Percentiles rank a stretch among this genome's conserved stretches.
These are phyloP conservation scores for Glyptemys insculpta DNA, from an alignment of 2,797 vertebrate species.

Conservation along the genomic window DNA sequence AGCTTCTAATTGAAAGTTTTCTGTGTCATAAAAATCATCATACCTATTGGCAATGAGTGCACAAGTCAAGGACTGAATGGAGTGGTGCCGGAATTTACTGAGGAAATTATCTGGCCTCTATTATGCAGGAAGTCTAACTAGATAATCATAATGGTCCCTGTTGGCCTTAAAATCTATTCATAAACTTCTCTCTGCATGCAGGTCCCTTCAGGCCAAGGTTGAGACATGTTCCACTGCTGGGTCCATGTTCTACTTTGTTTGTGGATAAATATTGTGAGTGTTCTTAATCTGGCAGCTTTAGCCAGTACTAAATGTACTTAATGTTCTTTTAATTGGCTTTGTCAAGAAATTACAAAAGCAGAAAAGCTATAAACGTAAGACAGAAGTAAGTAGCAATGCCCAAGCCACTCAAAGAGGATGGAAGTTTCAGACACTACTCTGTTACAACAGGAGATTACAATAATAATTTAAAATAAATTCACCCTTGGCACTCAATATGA, in stretches of 20 bases:
- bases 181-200: neutral
- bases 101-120: neutral
- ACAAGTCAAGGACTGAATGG: neutral
- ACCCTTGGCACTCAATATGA: neutral
- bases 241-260: conserved; percentile 19
- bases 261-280: conserved; percentile 48
- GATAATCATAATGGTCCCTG: neutral
- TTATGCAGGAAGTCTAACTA: neutral
- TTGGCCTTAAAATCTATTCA: neutral
- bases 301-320: conserved; percentile 1
- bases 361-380: neutral
- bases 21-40: neutral
- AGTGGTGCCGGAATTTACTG: neutral
- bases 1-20: neutral
- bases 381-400: neutral
- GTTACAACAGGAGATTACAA: neutral
- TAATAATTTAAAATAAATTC: neutral
- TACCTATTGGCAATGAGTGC: neutral
- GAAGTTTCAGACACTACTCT: neutral
- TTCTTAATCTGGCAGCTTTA: conserved; percentile 38
- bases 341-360: neutral
- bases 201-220: conserved; percentile 29
- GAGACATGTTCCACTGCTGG: conserved; percentile 7
- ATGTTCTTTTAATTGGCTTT: conserved; percentile 14
- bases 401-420: neutral